Evolutionary conservation across 2,888 invertebrate species (phyloP).

Genomic region (Orchesella flavescens): DNA sequence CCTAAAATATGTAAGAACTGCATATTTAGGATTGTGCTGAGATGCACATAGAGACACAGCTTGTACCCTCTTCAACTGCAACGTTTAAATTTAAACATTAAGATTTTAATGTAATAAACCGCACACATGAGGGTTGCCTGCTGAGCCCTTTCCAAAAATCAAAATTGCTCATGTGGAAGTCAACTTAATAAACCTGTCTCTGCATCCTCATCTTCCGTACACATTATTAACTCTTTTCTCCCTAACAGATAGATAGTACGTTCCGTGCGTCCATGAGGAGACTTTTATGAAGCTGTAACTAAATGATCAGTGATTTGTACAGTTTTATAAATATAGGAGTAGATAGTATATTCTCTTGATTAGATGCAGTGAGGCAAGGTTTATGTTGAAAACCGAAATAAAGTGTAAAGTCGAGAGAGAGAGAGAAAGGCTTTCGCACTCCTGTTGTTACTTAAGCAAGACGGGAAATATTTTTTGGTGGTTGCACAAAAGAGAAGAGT

Average conservation of each 20-base stretch:
- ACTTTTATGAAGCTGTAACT: slow-evolving; percentile 5
- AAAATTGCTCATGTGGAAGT: slow-evolving; percentile 56
- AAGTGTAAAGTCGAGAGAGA: slow-evolving; percentile 29
- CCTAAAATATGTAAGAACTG: no score
- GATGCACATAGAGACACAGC: no score
- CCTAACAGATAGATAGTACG: no score
- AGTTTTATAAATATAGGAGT: slow-evolving; percentile 14
- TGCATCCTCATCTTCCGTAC: background rate
- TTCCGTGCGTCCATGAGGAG: no score
- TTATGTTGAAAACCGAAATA: slow-evolving; percentile 30
- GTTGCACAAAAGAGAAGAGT: slow-evolving; percentile 18
- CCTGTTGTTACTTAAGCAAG: slow-evolving; percentile 5
- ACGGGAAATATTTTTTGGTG: background rate
- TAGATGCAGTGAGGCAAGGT: slow-evolving; percentile 35
- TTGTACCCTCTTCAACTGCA: background rate
- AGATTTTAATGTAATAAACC: slow-evolving; percentile 46
- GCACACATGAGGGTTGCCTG: slow-evolving; percentile 26
- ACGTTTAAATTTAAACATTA: slow-evolving; percentile 35
- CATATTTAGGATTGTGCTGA: no score
- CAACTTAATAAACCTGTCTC: slow-evolving; percentile 60
- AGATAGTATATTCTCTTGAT: slow-evolving; percentile 18
- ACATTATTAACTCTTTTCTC: no score
- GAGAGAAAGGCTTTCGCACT: slow-evolving; percentile 4
- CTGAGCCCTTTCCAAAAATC: slow-evolving; percentile 32
- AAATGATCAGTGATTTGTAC: background rate